Evolutionary conservation across 2,888 invertebrate species (phyloP), one percentile per base, ranked within the genome.

Genomic region (Eupithecia dodoneata): DNA sequence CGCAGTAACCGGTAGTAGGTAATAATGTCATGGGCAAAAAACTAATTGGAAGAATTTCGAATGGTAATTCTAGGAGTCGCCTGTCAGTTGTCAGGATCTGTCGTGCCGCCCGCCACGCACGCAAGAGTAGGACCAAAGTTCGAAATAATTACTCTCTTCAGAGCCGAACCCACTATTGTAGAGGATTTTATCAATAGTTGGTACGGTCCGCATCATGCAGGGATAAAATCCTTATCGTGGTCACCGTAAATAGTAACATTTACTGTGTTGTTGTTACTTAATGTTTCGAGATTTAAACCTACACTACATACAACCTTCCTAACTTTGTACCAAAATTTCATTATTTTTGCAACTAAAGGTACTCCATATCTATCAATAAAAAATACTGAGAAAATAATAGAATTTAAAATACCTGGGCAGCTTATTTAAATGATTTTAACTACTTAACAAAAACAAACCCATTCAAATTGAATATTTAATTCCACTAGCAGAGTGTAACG

Each of bases 21-120:
- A 79, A 81, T 80, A 85, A 85, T 84, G 84, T 85, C 85, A 85
- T 63, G 84, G 85, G 76, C 83, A 74, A 81, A 79, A 80, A 80
- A 77, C 73, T 78, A 76, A 79, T 79, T 77, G 78, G 72, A 78
- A 78, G 72, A 79, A 76, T 80, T 67, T 79, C 66, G 74, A 79
- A 78, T 80, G 81, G 65, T 76, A 82, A 81, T 78, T 79, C 72
- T 72, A 77, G 72, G 65, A 76, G 76, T 80, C 72, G 76, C 73
- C 72, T 78, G 80, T 76, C 80, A 76, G 75, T 71, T 74, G 74
- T 72, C 59, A 49, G 66, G 69, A 72, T 65, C 63, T 80, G 63
- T 75, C 79, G 80, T 83, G 81, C 76, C 79, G 63, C 74, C 63
- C 79, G 63, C 74, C 63, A 59, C 41, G 77, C 83, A 83, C 81